A percentile compares a stretch with the other conserved stretches of the same genome.
Conservation (phyloP, 1,140 invertebrate genomes). For the Leguminivora glycinivorella region DNA sequence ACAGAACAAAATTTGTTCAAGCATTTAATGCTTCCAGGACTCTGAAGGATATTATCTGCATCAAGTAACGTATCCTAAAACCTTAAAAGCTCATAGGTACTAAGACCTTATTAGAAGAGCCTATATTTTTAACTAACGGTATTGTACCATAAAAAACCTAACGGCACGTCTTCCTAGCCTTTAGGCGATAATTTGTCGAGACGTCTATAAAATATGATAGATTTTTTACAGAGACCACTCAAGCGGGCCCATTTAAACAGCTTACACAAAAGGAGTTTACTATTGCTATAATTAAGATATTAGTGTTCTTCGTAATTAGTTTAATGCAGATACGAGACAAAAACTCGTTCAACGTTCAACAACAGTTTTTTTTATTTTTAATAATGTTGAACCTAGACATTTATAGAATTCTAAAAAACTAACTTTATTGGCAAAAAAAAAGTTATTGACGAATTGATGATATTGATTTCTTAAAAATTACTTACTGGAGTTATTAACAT, state of each 20-base stretch:
- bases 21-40: too few relatives aligned
- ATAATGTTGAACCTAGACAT: too few relatives aligned
- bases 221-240: not conserved
- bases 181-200: not conserved
- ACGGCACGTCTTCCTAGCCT: not conserved
- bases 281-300: conserved; percentile 17
- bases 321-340: not conserved
- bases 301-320: conserved; percentile 18
- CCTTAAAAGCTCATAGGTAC: too few relatives aligned
- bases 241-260: not conserved
- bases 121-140: too few relatives aligned
- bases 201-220: not conserved
- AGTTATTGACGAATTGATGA: not conserved
- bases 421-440: too few relatives aligned
- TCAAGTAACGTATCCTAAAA: too few relatives aligned
- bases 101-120: not conserved
- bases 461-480: too few relatives aligned
- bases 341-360: not conserved
- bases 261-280: not conserved
- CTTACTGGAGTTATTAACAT: too few relatives aligned
- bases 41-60: too few relatives aligned
- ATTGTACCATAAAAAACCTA: not conserved
- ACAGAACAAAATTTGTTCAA: too few relatives aligned
- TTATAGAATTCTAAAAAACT: too few relatives aligned
- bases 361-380: too few relatives aligned